Base-by-base conservation (phyloP, 92 coral and sea anemone genomes). In the Pocillopora meandrina region DNA sequence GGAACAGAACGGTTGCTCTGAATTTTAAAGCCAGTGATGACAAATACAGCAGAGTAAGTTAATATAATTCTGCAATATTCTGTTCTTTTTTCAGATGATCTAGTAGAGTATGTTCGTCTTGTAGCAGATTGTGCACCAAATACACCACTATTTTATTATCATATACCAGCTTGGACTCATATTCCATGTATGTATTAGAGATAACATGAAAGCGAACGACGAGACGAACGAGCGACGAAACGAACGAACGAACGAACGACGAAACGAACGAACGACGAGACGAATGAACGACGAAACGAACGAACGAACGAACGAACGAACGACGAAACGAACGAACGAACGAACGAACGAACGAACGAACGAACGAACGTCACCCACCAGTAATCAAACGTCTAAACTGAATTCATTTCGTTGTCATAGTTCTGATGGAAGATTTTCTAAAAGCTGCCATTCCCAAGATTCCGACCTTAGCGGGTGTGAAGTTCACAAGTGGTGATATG, bases 401-500 rank as follows among this genome's bases (percentile, higher is more conserved):
- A 3, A 34, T 82, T 72, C 55, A 42, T 68, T 31, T 79, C 56
- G 70, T 19, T 36, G 23, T 61, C 67, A 5, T 84, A 92, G 95
- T 90, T 81, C 76, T 75, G 26, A 73, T 92, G 82, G 95, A 92
- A 72, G 92, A 93, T 17, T 74, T 94, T 49, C 67, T 94, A 9
- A 65, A 71, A 33, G 95, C 95, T 56, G 95, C 93, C 31, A 67
- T 79, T 34, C 77, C 83, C 59, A 90, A 82, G 79, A 82, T 94
- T 55, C 93, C 95, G n/a, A 90, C 90, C 17, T 86, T 94, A 57
- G 87, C 87, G 6, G 98, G 98, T 5, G 57, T 91, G 47, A 94
- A 94, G 86, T 90, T 56, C 77, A 74, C 90, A 9, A 68, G 89
- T 65, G 68, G 71, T 23, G 84, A 94, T 26, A 57, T 94, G 69